Base-by-base conservation (phyloP, 2,888 invertebrate species). In the Alsophila aescularia region DNA sequence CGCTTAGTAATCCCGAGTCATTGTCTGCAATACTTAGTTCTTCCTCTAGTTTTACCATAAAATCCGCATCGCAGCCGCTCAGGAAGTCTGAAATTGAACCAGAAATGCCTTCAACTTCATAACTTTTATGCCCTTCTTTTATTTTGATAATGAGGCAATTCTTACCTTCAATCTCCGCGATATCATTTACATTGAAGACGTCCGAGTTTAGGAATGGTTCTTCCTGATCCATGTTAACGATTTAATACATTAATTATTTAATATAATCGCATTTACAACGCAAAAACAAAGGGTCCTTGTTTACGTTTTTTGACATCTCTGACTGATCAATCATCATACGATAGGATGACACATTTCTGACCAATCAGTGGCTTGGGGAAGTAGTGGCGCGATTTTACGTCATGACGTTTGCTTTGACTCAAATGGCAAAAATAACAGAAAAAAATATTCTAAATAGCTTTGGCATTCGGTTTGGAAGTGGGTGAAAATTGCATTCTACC, bases 111-210 rank as follows among this genome's bases (percentile, higher is more conserved):
- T 31, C 2, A 47, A 31, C 5, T 18, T 37, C 8, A 7, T 27
- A 34, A 21, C 8, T 39, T 42, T 15, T 34, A 15, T 16, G 34
- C 47, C 35, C 36, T 43, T 41, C 34, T 16, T 29, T 32, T 39
- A 18, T 36, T 34, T 12, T 43, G 27, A 6, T 15, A 9, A 14
- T 21, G n/a, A 43, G 6, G 27, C 34, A 7, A 35, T 35, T 14
- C 84, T 85, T 90, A 95, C 95, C 95, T 85, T 95, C 95, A 65
- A 95, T 93, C 76, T 94, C 95, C 67, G 93, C 92, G 39, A 95
- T 92, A 73, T 95, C 95, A 61, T 93, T 93, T 27, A 95, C 88
- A 81, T 94, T 94, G 75, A 95, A 95, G 47, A 93, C 93, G 70
- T 94, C 94, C 63, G 84, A 78, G 68, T 81, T 88, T 62, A 88